phyloP scores from a whole-genome alignment of 2,888 invertebrate species.

The Idaea dimidiata region DNA sequence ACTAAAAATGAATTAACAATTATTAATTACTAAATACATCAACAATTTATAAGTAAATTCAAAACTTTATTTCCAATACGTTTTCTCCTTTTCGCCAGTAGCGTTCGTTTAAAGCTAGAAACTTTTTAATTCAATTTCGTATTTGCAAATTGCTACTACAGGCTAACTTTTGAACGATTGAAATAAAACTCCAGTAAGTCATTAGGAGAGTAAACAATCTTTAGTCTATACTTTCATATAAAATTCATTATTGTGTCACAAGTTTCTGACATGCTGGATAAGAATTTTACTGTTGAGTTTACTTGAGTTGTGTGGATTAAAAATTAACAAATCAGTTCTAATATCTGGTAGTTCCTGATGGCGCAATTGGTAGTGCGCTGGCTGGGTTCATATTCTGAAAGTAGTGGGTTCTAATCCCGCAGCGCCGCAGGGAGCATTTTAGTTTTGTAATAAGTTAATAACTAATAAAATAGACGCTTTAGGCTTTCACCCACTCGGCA shows the following conservation, averaged over 20 bases:
- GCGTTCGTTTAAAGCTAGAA: background rate
- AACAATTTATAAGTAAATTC: background rate
- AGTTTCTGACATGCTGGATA: background rate
- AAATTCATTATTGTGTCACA: background rate
- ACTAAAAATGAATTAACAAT: background rate
- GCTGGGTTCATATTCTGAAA: too few relatives aligned
- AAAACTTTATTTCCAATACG: background rate
- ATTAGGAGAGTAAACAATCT: background rate
- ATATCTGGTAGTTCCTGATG: too few relatives aligned
- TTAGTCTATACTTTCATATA: background rate
- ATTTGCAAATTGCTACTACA: background rate
- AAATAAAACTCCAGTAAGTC: background rate
- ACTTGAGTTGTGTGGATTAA: slow-evolving; percentile 1
- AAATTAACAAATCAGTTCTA: background rate
- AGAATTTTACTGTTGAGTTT: too few relatives aligned
- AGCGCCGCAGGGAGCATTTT: too few relatives aligned
- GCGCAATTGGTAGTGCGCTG: too few relatives aligned
- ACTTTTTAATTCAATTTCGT: background rate
- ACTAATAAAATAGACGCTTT: background rate
- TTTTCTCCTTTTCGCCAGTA: background rate
- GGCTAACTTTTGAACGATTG: background rate
- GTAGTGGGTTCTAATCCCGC: too few relatives aligned
- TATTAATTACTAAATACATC: background rate
- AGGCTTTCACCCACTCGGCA: background rate
- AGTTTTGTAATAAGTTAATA: too few relatives aligned